These are phyloP conservation scores for Lutraria lutraria DNA, from an alignment of 2,888 invertebrate species.

Conservation along the genomic window DNA sequence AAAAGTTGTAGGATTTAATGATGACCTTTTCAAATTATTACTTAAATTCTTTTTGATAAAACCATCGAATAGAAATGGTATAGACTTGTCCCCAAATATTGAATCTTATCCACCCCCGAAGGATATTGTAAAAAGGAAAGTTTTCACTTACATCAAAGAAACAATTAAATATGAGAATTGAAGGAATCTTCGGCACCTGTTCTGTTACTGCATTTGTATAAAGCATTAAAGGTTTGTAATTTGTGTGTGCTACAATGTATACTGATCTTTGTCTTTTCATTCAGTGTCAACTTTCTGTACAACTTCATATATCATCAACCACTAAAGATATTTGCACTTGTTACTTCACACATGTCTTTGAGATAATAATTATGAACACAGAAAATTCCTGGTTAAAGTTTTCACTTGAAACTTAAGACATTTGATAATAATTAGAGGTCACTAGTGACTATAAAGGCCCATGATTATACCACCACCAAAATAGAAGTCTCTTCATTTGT, in stretches of 20 bases:
- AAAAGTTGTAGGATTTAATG: conserved; percentile 91
- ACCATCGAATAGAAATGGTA: conserved; percentile 85
- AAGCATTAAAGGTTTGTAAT: neutral
- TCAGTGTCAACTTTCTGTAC: too few species aligned
- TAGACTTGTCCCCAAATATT: conserved; percentile 27
- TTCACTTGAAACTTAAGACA: too few species aligned
- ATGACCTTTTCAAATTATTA: conserved; percentile 91
- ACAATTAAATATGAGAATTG: conserved; percentile 1
- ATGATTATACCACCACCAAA: too few species aligned
- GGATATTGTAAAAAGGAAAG: neutral
- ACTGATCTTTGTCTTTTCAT: too few species aligned
- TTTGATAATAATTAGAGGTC: too few species aligned
- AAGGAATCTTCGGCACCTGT: neutral
- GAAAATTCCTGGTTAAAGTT: too few species aligned
- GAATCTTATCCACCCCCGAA: neutral
- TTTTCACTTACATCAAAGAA: neutral
- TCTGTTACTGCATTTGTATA: neutral
- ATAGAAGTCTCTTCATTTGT: too few species aligned
- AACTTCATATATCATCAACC: too few species aligned
- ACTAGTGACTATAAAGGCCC: too few species aligned
- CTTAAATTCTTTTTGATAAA: conserved; percentile 90
- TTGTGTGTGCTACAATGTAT: neutral
- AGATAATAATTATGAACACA: too few species aligned
- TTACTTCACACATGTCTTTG: too few species aligned
- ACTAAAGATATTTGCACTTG: too few species aligned